These are phyloP conservation scores for Prolemur simus DNA, from an alignment of 2,113 vertebrate species.

Conservation along the genomic window DNA sequence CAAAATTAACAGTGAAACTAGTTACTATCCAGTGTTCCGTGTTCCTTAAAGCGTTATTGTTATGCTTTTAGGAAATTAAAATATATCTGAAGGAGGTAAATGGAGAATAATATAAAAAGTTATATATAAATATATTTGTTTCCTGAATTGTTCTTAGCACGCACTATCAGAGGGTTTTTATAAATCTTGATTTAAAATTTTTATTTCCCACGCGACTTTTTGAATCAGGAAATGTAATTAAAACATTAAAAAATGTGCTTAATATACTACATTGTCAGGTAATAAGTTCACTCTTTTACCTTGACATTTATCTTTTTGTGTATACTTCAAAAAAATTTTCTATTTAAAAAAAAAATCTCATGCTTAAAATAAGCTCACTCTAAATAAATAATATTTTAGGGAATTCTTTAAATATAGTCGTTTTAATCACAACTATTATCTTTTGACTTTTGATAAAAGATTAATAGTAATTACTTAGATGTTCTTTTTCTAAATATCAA, in stretches of 20 bases:
- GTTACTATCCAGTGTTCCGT: not conserved
- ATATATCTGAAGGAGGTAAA: not conserved
- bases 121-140: not conserved
- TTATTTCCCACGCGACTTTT: not conserved
- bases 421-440: not conserved
- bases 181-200: not conserved
- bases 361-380: not conserved
- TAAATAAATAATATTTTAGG: not conserved
- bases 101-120: not conserved
- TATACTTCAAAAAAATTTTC: not conserved
- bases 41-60: not conserved
- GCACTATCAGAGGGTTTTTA: not conserved
- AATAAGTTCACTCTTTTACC: not conserved
- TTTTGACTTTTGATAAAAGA: not conserved
- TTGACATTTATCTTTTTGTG: not conserved
- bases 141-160: not conserved
- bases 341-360: not conserved
- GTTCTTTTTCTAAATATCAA: not conserved
- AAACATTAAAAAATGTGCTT: not conserved
- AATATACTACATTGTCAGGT: not conserved
- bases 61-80: not conserved
- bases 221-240: not conserved
- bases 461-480: not conserved
- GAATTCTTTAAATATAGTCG: not conserved
- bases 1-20: not conserved